These are phyloP conservation scores for Cavia aperea DNA, from an alignment of 2,113 vertebrate species.

Conservation along the genomic window DNA sequence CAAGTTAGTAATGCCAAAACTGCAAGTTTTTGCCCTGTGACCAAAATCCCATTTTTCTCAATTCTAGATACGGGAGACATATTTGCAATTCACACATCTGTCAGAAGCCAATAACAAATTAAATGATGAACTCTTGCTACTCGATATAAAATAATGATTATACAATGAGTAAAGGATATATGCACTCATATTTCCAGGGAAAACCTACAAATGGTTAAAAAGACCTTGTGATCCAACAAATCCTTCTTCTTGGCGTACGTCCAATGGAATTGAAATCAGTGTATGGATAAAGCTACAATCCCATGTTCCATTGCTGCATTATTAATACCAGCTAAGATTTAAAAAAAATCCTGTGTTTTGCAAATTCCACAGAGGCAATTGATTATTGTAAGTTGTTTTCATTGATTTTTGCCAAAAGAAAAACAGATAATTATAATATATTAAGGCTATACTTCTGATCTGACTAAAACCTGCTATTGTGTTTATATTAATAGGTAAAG, in stretches of 20 bases:
- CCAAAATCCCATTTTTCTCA: not conserved
- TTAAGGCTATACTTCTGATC: not conserved
- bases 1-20: not conserved
- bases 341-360: not conserved
- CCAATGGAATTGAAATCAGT: not conserved
- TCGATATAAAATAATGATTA: not conserved
- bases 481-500: not conserved
- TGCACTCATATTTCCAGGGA: not conserved
- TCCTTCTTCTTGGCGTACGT: not conserved
- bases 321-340: not conserved
- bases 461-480: not conserved
- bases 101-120: not conserved
- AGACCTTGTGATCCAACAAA: not conserved
- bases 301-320: not conserved
- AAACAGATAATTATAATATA: not conserved
- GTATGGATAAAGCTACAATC: not conserved
- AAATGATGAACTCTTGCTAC: not conserved
- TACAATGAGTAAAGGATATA: not conserved
- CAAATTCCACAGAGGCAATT: not conserved
- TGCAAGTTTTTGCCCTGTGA: not conserved
- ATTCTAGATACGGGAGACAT: not conserved
- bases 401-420: not conserved
- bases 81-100: not conserved
- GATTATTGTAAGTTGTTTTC: not conserved
- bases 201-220: not conserved